Evolutionary conservation across 2,113 vertebrate species (phyloP), one percentile per base, ranked within the genome.

Genomic region (Mesitornis unicolor): DNA sequence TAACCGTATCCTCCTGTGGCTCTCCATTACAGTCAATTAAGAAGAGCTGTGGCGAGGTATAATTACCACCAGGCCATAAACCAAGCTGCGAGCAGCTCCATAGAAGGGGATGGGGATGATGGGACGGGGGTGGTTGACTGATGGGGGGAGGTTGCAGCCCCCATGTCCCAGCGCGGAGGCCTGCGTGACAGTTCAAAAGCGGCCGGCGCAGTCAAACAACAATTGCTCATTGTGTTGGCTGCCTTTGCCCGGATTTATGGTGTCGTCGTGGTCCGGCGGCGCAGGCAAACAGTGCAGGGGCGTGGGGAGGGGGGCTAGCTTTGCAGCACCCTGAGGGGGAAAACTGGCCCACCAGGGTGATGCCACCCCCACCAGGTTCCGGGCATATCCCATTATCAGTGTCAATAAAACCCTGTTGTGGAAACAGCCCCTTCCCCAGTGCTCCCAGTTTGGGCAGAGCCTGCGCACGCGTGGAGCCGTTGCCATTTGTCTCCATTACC

Each of bases 211-310:
- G 29, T 28, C 47, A 12, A 50, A 33, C 40, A 83, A 86, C 92
- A 89, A 84, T 86, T 29, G 51, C 77, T 70, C 13, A 87, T 92
- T 92, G 95, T 94, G 59, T 53, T 40, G 33, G 61, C 73, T 53
- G 82, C 48, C 28, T 54, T 84, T 33, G 48, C 33, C 8, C 7
- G 16, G 74, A 92, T 84, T 81, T 76, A 93, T 59, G 75, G 90
- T 73, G 92, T 96, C 90, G 16, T 43, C 2, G 6, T 7, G 80
- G 85, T 77, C 77, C 3, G 1, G 8, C 5, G 19, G 54, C 29
- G 2, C 11, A 9, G 70, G 82, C 92, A 80, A 91, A 93, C 65
- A 83, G 45, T 54, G 60, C 70, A n/a, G 77, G 76, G 45, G 71
- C 87, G 53, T 38, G 77, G 76, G 45, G 71, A 91, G 53, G 1